A percentile compares a stretch with the other conserved stretches of the same genome.
Conservation (phyloP, 2,113 vertebrate species). For the Hydrolagus affinis region DNA sequence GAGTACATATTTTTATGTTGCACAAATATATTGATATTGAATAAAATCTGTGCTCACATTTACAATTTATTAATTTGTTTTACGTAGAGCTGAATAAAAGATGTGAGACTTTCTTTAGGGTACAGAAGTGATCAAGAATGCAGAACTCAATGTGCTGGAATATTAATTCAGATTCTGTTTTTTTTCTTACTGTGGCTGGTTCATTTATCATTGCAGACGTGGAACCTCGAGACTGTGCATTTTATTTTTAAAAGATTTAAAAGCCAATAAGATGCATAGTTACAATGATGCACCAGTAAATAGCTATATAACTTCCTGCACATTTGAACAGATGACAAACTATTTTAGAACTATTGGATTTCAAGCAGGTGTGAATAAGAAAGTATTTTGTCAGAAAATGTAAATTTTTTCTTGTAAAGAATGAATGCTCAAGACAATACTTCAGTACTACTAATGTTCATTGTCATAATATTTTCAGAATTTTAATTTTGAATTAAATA, state of each 20-base stretch:
- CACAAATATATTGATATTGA: neutral
- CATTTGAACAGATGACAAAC: neutral
- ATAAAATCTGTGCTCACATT: neutral
- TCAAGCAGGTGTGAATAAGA: too few species aligned
- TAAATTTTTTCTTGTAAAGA: neutral
- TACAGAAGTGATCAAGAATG: conserved; percentile 27
- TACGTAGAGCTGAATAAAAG: conserved; percentile 36
- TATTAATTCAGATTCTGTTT: conserved; percentile 30
- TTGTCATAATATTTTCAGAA: neutral
- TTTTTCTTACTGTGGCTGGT: too few species aligned
- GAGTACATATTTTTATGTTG: neutral
- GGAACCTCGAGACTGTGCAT: neutral
- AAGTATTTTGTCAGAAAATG: neutral
- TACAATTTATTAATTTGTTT: conserved; percentile 24
- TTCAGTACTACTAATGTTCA: neutral
- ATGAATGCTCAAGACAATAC: neutral
- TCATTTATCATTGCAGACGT: neutral
- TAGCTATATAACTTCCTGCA: neutral
- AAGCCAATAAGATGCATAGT: neutral
- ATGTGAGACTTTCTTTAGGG: conserved; percentile 37
- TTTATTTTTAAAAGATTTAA: neutral
- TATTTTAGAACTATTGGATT: neutral
- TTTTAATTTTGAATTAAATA: neutral
- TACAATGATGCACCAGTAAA: too few species aligned
- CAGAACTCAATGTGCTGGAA: conserved; percentile 38